These are phyloP conservation scores for Mythimna impura DNA, from an alignment of 2,888 invertebrate species.

Conservation along the genomic window DNA sequence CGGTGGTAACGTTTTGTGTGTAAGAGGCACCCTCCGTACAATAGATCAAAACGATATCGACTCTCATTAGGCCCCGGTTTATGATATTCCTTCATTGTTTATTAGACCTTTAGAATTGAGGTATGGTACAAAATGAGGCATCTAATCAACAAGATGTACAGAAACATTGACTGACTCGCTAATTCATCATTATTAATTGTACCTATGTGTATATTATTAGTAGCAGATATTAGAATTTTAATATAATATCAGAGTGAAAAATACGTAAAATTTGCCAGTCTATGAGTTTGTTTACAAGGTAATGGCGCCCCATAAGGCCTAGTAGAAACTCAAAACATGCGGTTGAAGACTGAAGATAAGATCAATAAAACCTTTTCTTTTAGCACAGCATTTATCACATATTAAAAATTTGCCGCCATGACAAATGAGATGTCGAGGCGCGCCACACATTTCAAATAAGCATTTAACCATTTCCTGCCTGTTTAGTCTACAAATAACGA, in stretches of 20 bases:
- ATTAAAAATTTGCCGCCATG: constrained; percentile 74
- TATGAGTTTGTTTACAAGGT: background rate
- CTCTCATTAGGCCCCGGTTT: constrained; percentile 54
- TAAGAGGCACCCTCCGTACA: constrained; percentile 71
- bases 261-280: background rate
- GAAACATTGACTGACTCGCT: background rate
- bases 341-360: background rate
- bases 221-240: background rate
- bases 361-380: constrained; percentile 7
- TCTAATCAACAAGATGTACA: background rate
- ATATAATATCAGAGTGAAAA: background rate
- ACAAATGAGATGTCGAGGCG: constrained; percentile 73
- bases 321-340: background rate
- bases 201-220: background rate
- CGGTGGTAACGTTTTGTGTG: constrained; percentile 71
- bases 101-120: background rate
- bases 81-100: background rate
- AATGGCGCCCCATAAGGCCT: background rate
- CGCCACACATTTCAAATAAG: constrained; percentile 78
- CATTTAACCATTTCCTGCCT: constrained; percentile 84
- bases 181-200: background rate
- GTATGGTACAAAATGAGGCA: constrained; percentile 3
- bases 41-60: constrained; percentile 66
- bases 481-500: constrained; percentile 86
- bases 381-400: constrained; percentile 35